Percentiles rank a stretch among this genome's conserved stretches.
Conservation (phyloP, 2,797 vertebrate genomes). For the Gallirallus australis region DNA sequence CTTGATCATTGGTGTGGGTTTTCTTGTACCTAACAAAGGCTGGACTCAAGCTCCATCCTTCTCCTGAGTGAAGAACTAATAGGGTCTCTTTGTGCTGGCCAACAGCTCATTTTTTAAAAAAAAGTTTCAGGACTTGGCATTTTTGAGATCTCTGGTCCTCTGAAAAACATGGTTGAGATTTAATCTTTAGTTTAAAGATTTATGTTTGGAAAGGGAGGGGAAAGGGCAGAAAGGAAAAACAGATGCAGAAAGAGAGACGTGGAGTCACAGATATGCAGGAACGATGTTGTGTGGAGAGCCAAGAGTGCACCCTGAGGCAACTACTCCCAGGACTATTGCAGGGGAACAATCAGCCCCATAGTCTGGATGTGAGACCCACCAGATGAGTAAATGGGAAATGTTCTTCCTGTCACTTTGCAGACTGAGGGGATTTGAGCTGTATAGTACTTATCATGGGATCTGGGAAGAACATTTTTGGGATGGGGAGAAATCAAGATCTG, state of each 20-base stretch:
- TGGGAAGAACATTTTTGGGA: not conserved
- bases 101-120: not conserved
- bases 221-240: not conserved
- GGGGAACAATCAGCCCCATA: not conserved
- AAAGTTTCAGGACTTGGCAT: not conserved
- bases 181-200: not conserved
- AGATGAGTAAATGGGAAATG: not conserved
- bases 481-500: not conserved
- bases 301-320: not conserved
- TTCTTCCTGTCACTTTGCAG: not conserved
- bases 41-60: not conserved
- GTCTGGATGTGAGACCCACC: not conserved
- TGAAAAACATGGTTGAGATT: not conserved
- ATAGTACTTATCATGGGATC: not conserved
- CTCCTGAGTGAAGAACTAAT: not conserved
- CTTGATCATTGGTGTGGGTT: not conserved
- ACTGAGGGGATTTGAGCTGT: not conserved
- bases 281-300: not conserved
- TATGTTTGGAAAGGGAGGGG: not conserved
- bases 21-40: not conserved
- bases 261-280: not conserved
- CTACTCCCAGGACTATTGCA: not conserved
- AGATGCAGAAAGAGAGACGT: not conserved
- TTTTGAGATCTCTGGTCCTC: not conserved
- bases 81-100: not conserved